Conservation (phyloP, 2,113 vertebrate species). For the Vulpes vulpes region DNA sequence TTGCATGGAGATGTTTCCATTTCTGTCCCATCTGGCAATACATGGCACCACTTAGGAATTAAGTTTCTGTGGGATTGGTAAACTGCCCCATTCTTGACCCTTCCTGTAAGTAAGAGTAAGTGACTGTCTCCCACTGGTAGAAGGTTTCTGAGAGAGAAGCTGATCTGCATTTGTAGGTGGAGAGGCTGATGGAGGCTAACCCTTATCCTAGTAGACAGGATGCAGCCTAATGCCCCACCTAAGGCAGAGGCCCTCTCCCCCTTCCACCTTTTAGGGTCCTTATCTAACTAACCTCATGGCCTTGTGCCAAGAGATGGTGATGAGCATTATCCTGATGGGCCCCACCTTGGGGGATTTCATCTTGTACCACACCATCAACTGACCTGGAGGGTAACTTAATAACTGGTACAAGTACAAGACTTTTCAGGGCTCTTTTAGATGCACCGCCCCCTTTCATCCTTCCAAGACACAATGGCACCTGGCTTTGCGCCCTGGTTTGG, state of each 20-base stretch:
- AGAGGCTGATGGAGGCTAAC: too few species aligned
- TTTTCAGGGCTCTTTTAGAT: neutral
- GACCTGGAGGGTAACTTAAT: neutral
- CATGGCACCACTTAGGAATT: neutral
- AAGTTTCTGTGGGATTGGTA: slow-evolving; percentile 16
- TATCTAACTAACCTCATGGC: neutral
- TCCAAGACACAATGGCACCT: neutral
- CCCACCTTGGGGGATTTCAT: neutral
- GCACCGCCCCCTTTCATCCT: neutral
- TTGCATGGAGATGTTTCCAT: neutral
- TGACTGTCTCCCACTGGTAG: too few species aligned
- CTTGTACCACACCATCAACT: neutral
- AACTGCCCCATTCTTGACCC: neutral
- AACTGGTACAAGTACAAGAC: neutral
- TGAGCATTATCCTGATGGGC: neutral
- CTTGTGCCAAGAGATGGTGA: neutral
- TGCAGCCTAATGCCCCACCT: fast-evolving
- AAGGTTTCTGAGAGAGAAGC: neutral
- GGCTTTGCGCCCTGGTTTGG: neutral
- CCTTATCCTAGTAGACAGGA: neutral
- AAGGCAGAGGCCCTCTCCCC: fast-evolving
- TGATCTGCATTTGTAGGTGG: too few species aligned
- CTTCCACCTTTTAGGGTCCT: neutral
- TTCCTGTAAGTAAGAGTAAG: neutral
- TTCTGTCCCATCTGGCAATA: slow-evolving; percentile 43